Conservation (phyloP, 1,140 invertebrate genomes). For the Drosophila gunungcola region DNA sequence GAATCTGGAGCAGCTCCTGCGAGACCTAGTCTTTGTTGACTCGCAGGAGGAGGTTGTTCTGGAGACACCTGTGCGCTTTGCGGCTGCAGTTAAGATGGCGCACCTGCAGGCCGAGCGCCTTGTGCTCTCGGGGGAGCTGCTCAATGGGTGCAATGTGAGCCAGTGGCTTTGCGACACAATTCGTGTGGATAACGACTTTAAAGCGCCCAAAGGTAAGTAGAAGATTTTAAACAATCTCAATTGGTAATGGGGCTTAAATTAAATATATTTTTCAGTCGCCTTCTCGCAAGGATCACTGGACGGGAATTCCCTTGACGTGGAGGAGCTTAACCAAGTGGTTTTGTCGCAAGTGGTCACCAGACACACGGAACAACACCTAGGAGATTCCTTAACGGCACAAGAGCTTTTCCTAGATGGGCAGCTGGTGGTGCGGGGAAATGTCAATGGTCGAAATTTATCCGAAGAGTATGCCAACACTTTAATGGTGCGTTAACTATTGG, state of each 20-base stretch:
- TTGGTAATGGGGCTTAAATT: neutral
- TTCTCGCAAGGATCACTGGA: constrained; percentile 62
- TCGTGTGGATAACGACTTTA: constrained; percentile 59
- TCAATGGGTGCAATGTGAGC: constrained; percentile 62
- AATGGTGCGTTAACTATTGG: constrained; percentile 52
- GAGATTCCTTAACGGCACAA: constrained; percentile 20
- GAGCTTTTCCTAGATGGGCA: constrained; percentile 60
- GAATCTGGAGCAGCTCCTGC: constrained; percentile 39
- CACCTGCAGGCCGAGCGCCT: constrained; percentile 18
- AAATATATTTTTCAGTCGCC: constrained; percentile 13
- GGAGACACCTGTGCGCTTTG: constrained; percentile 48
- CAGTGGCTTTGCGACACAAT: constrained; percentile 70
- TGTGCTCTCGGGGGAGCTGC: constrained; percentile 24
- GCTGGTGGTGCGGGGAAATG: constrained; percentile 27
- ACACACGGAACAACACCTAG: constrained; percentile 63
- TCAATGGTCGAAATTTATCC: constrained; percentile 59
- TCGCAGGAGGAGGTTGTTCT: constrained; percentile 23
- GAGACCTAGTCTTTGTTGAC: constrained; percentile 50
- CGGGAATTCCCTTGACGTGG: constrained; percentile 51
- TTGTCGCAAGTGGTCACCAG: constrained; percentile 59
- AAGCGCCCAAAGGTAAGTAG: constrained; percentile 16
- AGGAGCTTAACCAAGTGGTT: constrained; percentile 61
- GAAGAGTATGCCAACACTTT: constrained; percentile 72
- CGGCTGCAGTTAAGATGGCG: constrained; percentile 30
- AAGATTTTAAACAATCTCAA: too few species aligned